These are phyloP conservation scores for Calameuta pallipes DNA, from an alignment of 2,888 invertebrate genomes.

Conservation along the genomic window DNA sequence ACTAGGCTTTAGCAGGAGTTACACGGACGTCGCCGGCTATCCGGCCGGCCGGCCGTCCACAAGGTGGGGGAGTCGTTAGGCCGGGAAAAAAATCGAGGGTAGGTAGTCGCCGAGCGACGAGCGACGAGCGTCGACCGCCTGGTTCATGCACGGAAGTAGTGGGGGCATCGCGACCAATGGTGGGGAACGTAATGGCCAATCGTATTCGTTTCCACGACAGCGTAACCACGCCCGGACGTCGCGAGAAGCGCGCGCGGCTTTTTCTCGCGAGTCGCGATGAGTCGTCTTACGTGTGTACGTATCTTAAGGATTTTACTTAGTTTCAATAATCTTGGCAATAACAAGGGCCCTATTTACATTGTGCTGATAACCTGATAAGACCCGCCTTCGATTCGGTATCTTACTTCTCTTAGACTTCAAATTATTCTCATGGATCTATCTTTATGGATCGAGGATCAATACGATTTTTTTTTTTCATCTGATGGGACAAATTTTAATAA, in stretches of 20 bases:
- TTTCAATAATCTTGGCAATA: neutral
- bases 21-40: constrained; percentile 45
- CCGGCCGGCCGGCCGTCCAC: constrained; percentile 35
- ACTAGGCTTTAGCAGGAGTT: constrained; percentile 55
- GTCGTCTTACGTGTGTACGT: neutral
- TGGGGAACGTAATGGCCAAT: constrained; percentile 62
- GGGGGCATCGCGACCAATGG: constrained; percentile 68
- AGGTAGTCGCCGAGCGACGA: constrained; percentile 31
- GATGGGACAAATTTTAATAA: fast-evolving
- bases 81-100: constrained; percentile 21
- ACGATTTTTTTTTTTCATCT: neutral
- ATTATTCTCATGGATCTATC: neutral
- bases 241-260: constrained; percentile 29
- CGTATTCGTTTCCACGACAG: constrained; percentile 56
- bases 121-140: constrained; percentile 35
- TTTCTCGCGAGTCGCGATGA: constrained; percentile 28
- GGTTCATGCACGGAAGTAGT: constrained; percentile 34
- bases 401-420: neutral
- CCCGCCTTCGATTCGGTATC: neutral
- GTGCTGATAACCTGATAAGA: neutral
- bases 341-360: neutral
- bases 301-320: neutral
- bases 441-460: neutral
- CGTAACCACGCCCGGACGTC: constrained; percentile 43
- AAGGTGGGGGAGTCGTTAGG: constrained; percentile 58